phyloP scores from a whole-genome alignment of 2,888 invertebrate species.

The Agrotis segetum region DNA sequence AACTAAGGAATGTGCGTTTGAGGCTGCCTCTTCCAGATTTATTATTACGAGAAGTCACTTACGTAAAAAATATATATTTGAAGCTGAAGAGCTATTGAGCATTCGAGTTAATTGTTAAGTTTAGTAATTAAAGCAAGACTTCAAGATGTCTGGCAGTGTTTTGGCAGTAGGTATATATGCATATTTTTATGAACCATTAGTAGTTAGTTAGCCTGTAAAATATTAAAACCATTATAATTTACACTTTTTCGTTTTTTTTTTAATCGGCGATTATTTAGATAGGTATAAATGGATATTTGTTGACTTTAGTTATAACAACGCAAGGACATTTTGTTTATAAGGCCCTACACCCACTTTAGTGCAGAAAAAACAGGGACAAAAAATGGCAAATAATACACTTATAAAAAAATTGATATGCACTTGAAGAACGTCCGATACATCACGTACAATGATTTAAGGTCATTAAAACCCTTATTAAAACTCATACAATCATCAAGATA shows the following conservation, averaged over 20 bases:
- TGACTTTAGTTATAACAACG: not conserved
- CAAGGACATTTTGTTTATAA: not conserved
- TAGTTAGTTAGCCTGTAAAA: no score
- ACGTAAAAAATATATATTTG: not conserved
- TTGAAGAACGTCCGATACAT: conserved; percentile 9
- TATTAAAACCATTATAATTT: no score
- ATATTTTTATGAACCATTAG: not conserved
- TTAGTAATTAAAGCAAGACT: not conserved
- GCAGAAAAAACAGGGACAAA: conserved; percentile 1
- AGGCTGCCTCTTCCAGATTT: no score
- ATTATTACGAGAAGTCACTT: not conserved
- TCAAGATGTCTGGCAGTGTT: not conserved
- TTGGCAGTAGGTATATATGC: not conserved
- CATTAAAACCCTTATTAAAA: conserved; percentile 9
- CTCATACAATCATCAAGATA: conserved; percentile 5
- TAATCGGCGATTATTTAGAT: no score
- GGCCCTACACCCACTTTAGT: no score
- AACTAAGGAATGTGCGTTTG: no score
- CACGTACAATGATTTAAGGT: conserved; percentile 15
- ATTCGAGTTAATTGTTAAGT: not conserved
- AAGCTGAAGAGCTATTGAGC: no score
- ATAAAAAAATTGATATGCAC: conserved; percentile 28
- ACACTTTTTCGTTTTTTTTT: no score
- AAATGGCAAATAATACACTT: no score
- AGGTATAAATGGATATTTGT: no score